Percentiles rank a stretch among this genome's conserved stretches.
Evolutionary conservation across 2,797 vertebrate species (phyloP).

Genomic region (Cygnus olor): DNA sequence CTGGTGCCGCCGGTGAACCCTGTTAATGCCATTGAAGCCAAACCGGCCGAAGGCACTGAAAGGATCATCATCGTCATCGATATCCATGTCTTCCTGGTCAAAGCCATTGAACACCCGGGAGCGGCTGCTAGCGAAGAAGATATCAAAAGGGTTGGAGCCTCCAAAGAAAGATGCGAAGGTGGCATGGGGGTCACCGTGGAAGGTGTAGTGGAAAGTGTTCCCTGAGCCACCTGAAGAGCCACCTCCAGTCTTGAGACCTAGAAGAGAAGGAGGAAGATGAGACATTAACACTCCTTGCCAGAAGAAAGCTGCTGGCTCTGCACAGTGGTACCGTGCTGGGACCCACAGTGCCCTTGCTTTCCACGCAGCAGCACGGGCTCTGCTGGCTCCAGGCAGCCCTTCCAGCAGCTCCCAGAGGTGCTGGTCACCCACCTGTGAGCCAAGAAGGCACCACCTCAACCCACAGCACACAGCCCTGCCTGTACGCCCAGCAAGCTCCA

Average conservation of each 20-base stretch:
- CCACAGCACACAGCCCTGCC: not conserved
- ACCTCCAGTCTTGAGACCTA: slow-evolving; percentile 94
- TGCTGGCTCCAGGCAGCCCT: not conserved
- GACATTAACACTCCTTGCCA: not conserved
- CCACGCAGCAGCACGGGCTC: not conserved
- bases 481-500: not conserved
- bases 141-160: slow-evolving; percentile 96
- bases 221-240: slow-evolving; percentile 90
- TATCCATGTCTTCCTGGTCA: slow-evolving; percentile 88
- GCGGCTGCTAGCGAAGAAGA: slow-evolving; percentile 94
- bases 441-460: no score
- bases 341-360: not conserved
- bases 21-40: slow-evolving; percentile 89
- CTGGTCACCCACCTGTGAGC: not conserved
- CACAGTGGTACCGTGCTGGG: not conserved
- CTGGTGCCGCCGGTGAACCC: slow-evolving; percentile 86
- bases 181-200: slow-evolving; percentile 96
- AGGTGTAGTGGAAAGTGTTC: slow-evolving; percentile 94
- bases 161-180: slow-evolving; percentile 98
- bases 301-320: not conserved
- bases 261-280: slow-evolving; percentile 47
- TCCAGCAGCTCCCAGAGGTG: not conserved
- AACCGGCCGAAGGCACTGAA: slow-evolving; percentile 92
- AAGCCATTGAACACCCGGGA: slow-evolving; percentile 89
- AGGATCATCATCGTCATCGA: slow-evolving; percentile 91